Conservation (phyloP, 2,888 invertebrate genomes). For the Napeogenes inachia region DNA sequence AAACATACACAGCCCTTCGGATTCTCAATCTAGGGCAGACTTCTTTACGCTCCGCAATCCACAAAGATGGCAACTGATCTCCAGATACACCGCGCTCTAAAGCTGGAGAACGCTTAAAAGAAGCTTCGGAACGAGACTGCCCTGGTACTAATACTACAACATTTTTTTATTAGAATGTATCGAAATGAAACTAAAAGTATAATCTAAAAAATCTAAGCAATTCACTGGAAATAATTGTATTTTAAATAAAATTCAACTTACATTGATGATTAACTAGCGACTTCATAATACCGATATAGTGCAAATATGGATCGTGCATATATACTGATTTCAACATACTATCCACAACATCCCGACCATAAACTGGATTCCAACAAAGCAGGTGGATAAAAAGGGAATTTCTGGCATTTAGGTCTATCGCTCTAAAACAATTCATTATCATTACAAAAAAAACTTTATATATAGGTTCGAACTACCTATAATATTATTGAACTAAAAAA, state of each 20-base stretch:
- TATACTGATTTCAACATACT: conserved; percentile 66
- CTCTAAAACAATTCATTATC: conserved; percentile 44
- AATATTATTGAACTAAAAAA: no score
- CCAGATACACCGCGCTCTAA: conserved; percentile 51
- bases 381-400: conserved; percentile 80
- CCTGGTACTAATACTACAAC: conserved; percentile 54
- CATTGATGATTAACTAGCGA: conserved; percentile 58
- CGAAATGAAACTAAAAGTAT: neutral
- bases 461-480: no score
- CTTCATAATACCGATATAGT: conserved; percentile 72
- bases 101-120: conserved; percentile 50
- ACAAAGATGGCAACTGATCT: conserved; percentile 50
- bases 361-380: conserved; percentile 70
- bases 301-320: conserved; percentile 67
- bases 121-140: conserved; percentile 51
- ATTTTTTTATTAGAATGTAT: no score
- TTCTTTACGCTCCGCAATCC: conserved; percentile 53
- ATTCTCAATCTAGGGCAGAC: conserved; percentile 58
- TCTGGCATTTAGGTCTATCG: conserved; percentile 61
- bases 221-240: no score
- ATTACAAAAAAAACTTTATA: no score
- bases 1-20: conserved; percentile 62
- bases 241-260: conserved; percentile 32
- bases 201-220: no score
- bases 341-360: conserved; percentile 54